phyloP scores from a whole-genome alignment of 2,113 vertebrate species.

The Poecilia latipinna region DNA sequence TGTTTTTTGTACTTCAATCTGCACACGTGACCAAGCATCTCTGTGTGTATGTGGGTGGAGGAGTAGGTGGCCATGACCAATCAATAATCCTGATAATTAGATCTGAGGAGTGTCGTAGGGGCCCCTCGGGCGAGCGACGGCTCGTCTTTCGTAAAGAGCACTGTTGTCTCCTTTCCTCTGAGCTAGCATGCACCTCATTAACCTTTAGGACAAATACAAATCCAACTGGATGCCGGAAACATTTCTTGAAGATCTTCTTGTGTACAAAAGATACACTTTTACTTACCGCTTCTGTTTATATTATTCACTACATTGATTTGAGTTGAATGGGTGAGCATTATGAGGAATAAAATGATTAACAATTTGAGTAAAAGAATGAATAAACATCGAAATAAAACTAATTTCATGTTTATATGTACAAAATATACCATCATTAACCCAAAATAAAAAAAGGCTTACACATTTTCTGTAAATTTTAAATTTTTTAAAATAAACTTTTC shows the following conservation, averaged over 20 bases:
- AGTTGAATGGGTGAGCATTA: not conserved
- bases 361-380: no score
- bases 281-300: not conserved
- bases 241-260: constrained; percentile 13
- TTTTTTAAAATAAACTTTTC: no score
- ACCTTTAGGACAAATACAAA: constrained; percentile 71
- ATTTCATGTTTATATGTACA: no score
- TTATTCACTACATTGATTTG: not conserved
- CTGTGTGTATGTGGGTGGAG: constrained; percentile 29
- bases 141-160: constrained; percentile 73
- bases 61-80: constrained; percentile 72
- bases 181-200: constrained; percentile 72
- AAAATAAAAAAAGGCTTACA: no score
- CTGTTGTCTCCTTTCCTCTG: constrained; percentile 51
- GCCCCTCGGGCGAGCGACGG: constrained; percentile 49
- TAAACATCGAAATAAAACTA: no score
- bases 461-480: no score
- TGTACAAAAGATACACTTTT: not conserved
- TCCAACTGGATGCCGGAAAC: constrained; percentile 32
- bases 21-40: constrained; percentile 21
- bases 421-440: no score
- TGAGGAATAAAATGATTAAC: no score
- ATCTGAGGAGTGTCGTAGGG: constrained; percentile 72
- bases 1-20: constrained; percentile 22
- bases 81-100: constrained; percentile 84